Evolutionary conservation across 2,113 vertebrate genomes (phyloP).

Genomic region (Melanerpes formicivorus): DNA sequence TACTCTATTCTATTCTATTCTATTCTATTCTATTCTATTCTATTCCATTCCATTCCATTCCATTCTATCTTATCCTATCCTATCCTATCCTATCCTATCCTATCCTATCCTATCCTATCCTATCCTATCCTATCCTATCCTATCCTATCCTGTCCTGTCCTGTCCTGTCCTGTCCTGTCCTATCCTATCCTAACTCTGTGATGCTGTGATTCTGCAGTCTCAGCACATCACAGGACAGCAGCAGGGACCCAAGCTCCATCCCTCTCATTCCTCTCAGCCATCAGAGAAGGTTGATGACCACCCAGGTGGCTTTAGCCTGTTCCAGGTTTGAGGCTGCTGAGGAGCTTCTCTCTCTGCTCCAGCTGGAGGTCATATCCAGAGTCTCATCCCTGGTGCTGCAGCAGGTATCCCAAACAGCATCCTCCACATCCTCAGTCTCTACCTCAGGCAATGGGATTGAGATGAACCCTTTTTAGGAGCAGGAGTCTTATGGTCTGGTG

Average conservation of each 20-base stretch:
- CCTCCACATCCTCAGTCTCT: not conserved
- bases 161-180: too few relatives aligned
- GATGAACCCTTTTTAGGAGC: not conserved
- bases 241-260: rapidly evolving
- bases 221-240: not conserved
- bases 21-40: too few relatives aligned
- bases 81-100: too few relatives aligned
- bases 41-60: too few relatives aligned
- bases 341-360: not conserved
- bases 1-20: too few relatives aligned
- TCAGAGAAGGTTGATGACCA: rapidly evolving
- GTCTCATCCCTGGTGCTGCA: rapidly evolving
- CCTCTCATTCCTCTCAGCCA: not conserved
- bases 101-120: too few relatives aligned
- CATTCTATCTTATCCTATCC: too few relatives aligned
- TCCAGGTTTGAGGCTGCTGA: not conserved
- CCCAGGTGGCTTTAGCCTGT: not conserved
- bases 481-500: not conserved
- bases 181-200: too few relatives aligned
- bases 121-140: too few relatives aligned
- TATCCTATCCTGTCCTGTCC: too few relatives aligned
- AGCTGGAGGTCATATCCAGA: rapidly evolving
- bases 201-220: not conserved
- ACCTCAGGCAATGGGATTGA: not conserved
- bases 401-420: not conserved